These are phyloP conservation scores for Hiodon alosoides DNA, from an alignment of 2,113 vertebrate genomes.

Conservation along the genomic window DNA sequence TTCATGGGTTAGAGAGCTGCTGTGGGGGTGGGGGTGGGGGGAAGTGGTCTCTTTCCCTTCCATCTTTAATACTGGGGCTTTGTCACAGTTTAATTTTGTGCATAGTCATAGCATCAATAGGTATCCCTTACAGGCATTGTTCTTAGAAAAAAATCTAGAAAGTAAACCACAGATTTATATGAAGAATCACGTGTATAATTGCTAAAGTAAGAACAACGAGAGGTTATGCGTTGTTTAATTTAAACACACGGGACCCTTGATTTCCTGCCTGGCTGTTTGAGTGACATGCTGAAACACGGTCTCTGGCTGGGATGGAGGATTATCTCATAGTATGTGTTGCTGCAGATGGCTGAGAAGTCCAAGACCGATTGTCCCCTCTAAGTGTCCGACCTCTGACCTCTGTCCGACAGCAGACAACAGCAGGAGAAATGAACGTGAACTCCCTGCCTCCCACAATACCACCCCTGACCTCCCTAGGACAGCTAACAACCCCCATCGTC, in stretches of 20 bases:
- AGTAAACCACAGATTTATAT: too few relatives aligned
- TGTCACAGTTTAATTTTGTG: background rate
- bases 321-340: conserved; percentile 13
- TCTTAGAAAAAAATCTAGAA: background rate
- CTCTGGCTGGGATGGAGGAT: background rate
- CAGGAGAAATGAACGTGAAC: conserved; percentile 41
- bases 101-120: too few relatives aligned
- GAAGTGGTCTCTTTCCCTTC: conserved; percentile 3
- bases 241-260: background rate
- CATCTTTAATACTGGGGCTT: conserved; percentile 13
- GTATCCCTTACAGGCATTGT: background rate
- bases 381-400: conserved; percentile 32
- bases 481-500: conserved; percentile 18
- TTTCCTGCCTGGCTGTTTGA: conserved; percentile 22
- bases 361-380: background rate
- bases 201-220: conserved; percentile 2
- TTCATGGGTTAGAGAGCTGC: conserved; percentile 29
- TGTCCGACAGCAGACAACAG: conserved; percentile 29
- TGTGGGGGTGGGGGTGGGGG: too few relatives aligned
- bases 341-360: conserved; percentile 14
- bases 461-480: conserved; percentile 32
- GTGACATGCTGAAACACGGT: conserved; percentile 20
- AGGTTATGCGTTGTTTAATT: conserved; percentile 11
- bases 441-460: conserved; percentile 22
- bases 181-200: conserved; percentile 17